Percentiles rank a stretch among this genome's conserved stretches.
Evolutionary conservation across 1,140 invertebrate genomes (phyloP).

Genomic region (Liolophura sinensis): DNA sequence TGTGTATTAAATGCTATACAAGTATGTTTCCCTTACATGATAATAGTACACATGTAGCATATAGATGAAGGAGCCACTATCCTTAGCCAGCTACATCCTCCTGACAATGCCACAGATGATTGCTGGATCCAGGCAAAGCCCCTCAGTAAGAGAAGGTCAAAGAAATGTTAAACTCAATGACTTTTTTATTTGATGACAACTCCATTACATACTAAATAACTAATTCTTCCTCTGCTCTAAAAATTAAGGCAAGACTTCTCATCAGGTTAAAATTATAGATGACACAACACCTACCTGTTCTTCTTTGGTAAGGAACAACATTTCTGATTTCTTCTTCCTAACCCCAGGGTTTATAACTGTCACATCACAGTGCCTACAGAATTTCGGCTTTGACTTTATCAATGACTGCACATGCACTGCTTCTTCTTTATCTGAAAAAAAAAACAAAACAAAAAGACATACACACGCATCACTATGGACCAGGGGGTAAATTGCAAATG

Average conservation of each 20-base stretch:
- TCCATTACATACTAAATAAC: too few relatives aligned
- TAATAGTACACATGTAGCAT: background rate
- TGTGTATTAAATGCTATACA: background rate
- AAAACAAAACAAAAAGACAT: conserved; percentile 29
- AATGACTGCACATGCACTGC: conserved; percentile 82
- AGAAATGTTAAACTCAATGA: too few relatives aligned
- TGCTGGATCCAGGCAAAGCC: too few relatives aligned
- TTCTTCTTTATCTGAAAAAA: conserved; percentile 62
- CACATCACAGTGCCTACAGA: conserved; percentile 89
- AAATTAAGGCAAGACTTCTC: too few relatives aligned
- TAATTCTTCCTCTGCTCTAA: too few relatives aligned
- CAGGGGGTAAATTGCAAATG: too few relatives aligned
- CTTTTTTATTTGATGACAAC: too few relatives aligned
- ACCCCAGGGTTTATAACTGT: conserved; percentile 78
- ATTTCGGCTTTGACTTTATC: conserved; percentile 81
- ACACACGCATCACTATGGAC: too few relatives aligned
- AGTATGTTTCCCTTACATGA: background rate
- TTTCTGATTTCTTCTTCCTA: conserved; percentile 78
- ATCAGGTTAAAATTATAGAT: conserved; percentile 2
- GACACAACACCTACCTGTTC: conserved; percentile 50
- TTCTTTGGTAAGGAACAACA: conserved; percentile 63
- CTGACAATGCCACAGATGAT: too few relatives aligned
- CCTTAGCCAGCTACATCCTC: too few relatives aligned
- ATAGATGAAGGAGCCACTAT: too few relatives aligned
- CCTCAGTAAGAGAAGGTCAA: too few relatives aligned